These are phyloP conservation scores for Genyomyrus donnyi DNA, from an alignment of 2,113 vertebrate genomes.

Conservation along the genomic window DNA sequence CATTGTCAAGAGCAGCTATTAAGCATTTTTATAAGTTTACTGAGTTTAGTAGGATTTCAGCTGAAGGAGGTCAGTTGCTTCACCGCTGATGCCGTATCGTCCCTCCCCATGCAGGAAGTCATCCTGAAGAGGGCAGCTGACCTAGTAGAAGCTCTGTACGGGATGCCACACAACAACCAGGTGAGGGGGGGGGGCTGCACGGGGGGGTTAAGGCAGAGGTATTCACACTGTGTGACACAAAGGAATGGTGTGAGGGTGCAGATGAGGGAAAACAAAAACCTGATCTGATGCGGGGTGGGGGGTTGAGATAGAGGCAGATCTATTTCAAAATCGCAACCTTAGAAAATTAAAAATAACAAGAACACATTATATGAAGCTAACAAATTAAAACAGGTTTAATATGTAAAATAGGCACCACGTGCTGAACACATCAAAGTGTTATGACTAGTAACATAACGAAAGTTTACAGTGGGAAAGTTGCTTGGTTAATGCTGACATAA, in stretches of 20 bases:
- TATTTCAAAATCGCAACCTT: not conserved
- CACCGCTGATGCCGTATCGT: not conserved
- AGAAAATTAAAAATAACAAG: not conserved
- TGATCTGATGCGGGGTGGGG: not conserved
- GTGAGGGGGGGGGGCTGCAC: slow-evolving; percentile 44
- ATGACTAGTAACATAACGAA: not conserved
- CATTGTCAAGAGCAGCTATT: not conserved
- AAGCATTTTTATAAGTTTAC: not conserved
- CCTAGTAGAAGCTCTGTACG: slow-evolving; percentile 75
- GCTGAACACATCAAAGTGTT: not conserved
- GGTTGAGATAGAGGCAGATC: not conserved
- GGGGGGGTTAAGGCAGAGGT: not conserved
- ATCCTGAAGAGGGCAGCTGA: slow-evolving; percentile 77
- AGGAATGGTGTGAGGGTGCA: not conserved
- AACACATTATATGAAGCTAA: not conserved
- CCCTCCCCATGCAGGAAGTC: slow-evolving; percentile 67
- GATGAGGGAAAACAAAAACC: not conserved
- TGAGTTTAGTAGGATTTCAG: not conserved
- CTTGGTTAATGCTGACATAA: not conserved
- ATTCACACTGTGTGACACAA: not conserved
- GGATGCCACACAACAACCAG: slow-evolving; percentile 82
- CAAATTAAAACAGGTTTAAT: not conserved
- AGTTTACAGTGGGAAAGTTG: not conserved
- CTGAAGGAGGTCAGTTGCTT: not conserved
- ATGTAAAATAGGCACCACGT: not conserved